Evolutionary conservation across 1,140 invertebrate species (phyloP).

Genomic region (Apis cerana): DNA sequence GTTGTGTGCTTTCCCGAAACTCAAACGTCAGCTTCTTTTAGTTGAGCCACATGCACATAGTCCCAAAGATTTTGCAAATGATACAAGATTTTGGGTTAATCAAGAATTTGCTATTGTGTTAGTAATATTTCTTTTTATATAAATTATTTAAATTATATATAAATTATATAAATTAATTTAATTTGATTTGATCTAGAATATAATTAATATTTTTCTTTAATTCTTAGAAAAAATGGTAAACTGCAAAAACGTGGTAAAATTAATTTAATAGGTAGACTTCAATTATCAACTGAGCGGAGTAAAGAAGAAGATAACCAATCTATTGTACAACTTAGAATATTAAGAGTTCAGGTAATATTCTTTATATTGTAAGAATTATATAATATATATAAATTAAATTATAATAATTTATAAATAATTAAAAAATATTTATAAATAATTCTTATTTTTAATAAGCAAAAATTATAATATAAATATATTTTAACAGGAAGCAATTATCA

Average conservation of each 20-base stretch:
- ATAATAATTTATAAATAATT: too few relatives aligned
- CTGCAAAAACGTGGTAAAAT: constrained; percentile 95
- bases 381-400: too few relatives aligned
- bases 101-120: constrained; percentile 95
- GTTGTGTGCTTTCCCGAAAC: constrained; percentile 97
- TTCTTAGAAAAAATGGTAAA: constrained; percentile 94
- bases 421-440: too few relatives aligned
- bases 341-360: constrained; percentile 88
- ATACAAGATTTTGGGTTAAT: constrained; percentile 97
- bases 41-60: constrained; percentile 90
- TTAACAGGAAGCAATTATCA: constrained; percentile 96
- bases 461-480: constrained; percentile 30
- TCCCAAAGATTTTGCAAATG: constrained; percentile 96
- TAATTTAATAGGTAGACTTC: constrained; percentile 96
- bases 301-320: constrained; percentile 99
- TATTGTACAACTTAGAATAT: constrained; percentile 96
- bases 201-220: constrained; percentile 43
- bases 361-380: background rate
- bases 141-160: background rate
- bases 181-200: too few relatives aligned
- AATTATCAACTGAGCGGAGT: constrained; percentile 96
- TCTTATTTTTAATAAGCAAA: background rate
- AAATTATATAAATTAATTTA: background rate
- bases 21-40: constrained; percentile 94
- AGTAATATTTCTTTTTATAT: constrained; percentile 70